phyloP scores from a whole-genome alignment of 2,888 invertebrate species.

The Amphipoea oculea region DNA sequence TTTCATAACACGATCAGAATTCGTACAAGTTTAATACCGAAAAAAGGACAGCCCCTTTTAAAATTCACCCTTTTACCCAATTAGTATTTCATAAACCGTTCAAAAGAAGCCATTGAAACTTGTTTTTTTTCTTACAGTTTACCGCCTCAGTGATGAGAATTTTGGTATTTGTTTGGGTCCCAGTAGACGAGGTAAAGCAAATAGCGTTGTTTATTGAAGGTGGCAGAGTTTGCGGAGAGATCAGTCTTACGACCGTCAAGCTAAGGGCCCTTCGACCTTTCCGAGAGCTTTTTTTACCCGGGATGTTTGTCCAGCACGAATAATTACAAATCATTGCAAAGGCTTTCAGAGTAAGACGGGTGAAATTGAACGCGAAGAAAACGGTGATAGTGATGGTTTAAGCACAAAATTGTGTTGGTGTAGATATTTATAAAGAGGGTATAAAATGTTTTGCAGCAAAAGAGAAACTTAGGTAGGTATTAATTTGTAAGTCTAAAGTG shows the following conservation, averaged over 20 bases:
- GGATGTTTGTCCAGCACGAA: conserved; percentile 55
- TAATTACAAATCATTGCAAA: conserved; percentile 60
- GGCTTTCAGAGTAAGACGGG: conserved; percentile 34
- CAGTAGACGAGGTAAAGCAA: conserved; percentile 75
- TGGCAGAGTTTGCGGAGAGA: conserved; percentile 76
- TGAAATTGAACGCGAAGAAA: conserved; percentile 37
- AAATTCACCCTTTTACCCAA: conserved; percentile 59
- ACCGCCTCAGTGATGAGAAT: conserved; percentile 75
- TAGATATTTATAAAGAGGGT: neutral
- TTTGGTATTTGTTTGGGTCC: conserved; percentile 83
- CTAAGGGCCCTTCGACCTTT: conserved; percentile 52
- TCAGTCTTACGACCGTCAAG: conserved; percentile 69
- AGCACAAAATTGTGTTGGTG: conserved; percentile 5
- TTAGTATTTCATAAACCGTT: conserved; percentile 55
- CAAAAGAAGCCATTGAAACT: conserved; percentile 44
- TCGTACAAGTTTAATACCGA: conserved; percentile 42
- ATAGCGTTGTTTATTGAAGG: conserved; percentile 78
- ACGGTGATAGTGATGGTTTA: conserved; percentile 3
- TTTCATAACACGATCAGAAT: conserved; percentile 60
- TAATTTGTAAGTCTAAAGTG: neutral
- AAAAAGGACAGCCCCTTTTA: conserved; percentile 42
- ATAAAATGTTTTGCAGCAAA: conserved; percentile 6
- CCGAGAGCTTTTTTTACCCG: conserved; percentile 47
- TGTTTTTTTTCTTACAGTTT: conserved; percentile 61
- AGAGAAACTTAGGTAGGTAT: neutral